Conservation (phyloP, 2,797 vertebrate genomes). For the Rousettus madagascariensis region DNA sequence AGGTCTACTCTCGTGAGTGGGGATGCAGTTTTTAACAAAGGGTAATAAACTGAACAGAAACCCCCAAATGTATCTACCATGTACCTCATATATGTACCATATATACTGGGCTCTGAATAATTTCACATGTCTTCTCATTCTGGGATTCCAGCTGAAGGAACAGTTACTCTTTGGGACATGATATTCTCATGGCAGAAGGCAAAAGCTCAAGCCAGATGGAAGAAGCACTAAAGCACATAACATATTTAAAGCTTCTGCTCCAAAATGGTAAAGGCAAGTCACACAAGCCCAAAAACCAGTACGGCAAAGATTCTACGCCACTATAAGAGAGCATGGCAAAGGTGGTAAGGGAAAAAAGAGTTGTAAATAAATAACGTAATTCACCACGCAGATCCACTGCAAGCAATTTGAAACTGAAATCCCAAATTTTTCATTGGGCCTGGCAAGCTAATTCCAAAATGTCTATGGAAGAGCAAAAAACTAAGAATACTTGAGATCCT, state of each 20-base stretch:
- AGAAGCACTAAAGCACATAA: not conserved
- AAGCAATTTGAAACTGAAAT: not conserved
- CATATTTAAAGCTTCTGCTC: not conserved
- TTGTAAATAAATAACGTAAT: not conserved
- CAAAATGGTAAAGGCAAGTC: not conserved
- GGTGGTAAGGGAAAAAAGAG: not conserved
- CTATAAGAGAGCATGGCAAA: not conserved
- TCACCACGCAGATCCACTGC: not conserved
- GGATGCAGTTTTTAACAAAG: not conserved
- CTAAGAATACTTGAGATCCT: not conserved
- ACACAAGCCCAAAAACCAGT: not conserved
- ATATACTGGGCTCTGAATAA: not conserved
- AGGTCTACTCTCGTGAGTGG: not conserved
- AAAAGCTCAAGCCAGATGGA: not conserved
- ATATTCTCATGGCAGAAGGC: not conserved
- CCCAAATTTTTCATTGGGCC: not conserved
- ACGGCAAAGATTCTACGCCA: not conserved
- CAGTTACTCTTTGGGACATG: not conserved
- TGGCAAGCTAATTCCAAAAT: not conserved
- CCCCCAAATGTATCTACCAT: not conserved
- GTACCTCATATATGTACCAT: not conserved
- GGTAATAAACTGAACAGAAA: not conserved
- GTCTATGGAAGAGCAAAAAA: not conserved
- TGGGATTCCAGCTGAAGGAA: not conserved
- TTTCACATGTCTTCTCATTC: not conserved